phyloP scores from a whole-genome alignment of 2,797 vertebrate species.

The Dryobates pubescens region DNA sequence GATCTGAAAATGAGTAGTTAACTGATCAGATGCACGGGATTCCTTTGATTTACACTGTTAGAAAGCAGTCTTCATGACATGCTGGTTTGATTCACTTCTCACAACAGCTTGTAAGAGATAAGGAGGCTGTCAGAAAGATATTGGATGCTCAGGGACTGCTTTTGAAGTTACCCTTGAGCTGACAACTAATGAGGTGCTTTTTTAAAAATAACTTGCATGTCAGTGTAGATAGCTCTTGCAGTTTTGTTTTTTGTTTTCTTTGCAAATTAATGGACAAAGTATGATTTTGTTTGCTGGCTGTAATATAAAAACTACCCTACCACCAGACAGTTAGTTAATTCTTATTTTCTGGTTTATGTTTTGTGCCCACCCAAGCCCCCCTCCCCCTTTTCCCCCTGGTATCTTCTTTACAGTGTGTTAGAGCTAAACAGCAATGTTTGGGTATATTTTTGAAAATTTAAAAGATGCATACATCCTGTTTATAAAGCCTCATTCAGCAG shows the following conservation, averaged over 20 bases:
- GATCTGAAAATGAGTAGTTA: constrained; percentile 52
- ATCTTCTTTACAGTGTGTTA: neutral
- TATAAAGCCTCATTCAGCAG: neutral
- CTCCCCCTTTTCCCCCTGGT: neutral
- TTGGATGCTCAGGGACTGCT: neutral
- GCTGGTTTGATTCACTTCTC: constrained; percentile 57
- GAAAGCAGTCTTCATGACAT: constrained; percentile 48
- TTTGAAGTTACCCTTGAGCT: constrained; percentile 37
- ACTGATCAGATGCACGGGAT: neutral
- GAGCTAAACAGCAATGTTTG: neutral
- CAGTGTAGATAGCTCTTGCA: neutral
- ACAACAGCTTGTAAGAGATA: constrained; percentile 56
- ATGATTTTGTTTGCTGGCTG: neutral
- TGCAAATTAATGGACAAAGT: neutral
- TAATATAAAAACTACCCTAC: neutral
- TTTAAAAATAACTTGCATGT: neutral
- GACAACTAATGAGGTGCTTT: constrained; percentile 21
- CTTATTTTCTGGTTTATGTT: neutral
- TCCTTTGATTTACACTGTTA: constrained; percentile 54
- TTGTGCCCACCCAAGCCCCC: neutral
- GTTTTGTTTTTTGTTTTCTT: neutral
- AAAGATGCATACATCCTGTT: neutral
- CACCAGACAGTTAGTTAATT: neutral
- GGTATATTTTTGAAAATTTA: neutral
- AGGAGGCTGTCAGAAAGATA: constrained; percentile 50